Evolutionary conservation across 2,797 vertebrate genomes (phyloP), one percentile per base, ranked within the genome.

Genomic region (Sebastiscus tertius): DNA sequence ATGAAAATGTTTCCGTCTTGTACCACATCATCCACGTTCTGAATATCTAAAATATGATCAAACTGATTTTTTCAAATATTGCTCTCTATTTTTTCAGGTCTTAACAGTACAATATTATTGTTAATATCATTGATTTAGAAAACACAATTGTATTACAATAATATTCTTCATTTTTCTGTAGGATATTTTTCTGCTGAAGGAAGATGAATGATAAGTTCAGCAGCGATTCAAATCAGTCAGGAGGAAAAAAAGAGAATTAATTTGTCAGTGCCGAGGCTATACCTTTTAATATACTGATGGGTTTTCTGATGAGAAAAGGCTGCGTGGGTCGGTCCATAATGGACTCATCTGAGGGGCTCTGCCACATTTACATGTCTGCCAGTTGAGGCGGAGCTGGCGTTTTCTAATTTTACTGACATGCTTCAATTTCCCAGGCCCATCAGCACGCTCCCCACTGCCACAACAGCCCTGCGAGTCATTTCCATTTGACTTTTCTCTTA

Each of bases 401-500:
- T 92, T 92, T 93, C 86, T 92, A 92, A 92, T 95, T 94, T 95
- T 92, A 93, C 92, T 94, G 92, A 94, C 94, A 95, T 91, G 92
- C 93, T 95, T 95, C 94, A 94, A 93, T 95, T 95, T 94, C 84
- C 91, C 64, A 18, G 76, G 13, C 68, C 91, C 92, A 91, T 94
- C 92, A 90, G 72, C 71, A 9, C 75, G 11, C 75, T 84, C 87
- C 84, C 79, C 72, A 65, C 88, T 69, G 73, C 90, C 89, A 93
- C 90, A 92, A 90, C 91, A 92, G 92, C 87, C 86, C 89, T 36
- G 72, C 84, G 31, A 93, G 86, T 94, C 91, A 95, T 95, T 95
- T 95, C 94, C 93, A 94, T 95, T 95, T 94, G 93, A 95, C 95
- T 94, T 95, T 94, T 95, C 92, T 94, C 92, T 95, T 96, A 96